Evolutionary conservation across 2,888 invertebrate genomes (phyloP).

Genomic region (Drosophila seclusa): DNA sequence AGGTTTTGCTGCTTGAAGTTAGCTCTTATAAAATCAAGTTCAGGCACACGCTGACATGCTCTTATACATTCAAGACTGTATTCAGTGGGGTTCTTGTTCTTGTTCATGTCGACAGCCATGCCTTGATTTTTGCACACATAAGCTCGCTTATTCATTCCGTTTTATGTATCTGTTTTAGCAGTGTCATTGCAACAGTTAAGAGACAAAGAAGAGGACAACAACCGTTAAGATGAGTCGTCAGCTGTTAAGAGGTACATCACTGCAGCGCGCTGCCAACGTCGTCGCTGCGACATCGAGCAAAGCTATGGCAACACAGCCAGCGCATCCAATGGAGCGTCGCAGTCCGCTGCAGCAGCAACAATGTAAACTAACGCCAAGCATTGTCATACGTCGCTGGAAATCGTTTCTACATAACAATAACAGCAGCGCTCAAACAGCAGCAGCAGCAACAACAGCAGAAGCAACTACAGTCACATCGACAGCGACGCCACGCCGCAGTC

Average conservation of each 20-base stretch:
- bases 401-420: slow-evolving; percentile 76
- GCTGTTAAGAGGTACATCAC: slow-evolving; percentile 68
- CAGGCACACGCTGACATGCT: slow-evolving; percentile 29
- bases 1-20: slow-evolving; percentile 1
- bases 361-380: slow-evolving; percentile 55
- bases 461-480: slow-evolving; percentile 46
- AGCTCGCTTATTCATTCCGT: slow-evolving; percentile 16
- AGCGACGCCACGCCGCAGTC: slow-evolving; percentile 70
- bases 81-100: not conserved
- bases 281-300: slow-evolving; percentile 18
- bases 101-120: slow-evolving; percentile 9
- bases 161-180: slow-evolving; percentile 21
- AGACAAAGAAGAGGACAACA: not conserved
- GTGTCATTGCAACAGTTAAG: slow-evolving; percentile 9
- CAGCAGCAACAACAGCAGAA: slow-evolving; percentile 15
- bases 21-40: slow-evolving; percentile 62
- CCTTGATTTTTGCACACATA: slow-evolving; percentile 35
- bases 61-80: slow-evolving; percentile 47
- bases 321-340: slow-evolving; percentile 29
- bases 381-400: slow-evolving; percentile 82
- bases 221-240: slow-evolving; percentile 74
- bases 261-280: slow-evolving; percentile 60
- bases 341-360: slow-evolving; percentile 58
- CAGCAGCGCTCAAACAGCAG: slow-evolving; percentile 55
- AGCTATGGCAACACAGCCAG: slow-evolving; percentile 13